A percentile compares a stretch with the other conserved stretches of the same genome.
These are phyloP conservation scores for Calonectris borealis DNA, from an alignment of 2,113 vertebrate species.

Conservation along the genomic window DNA sequence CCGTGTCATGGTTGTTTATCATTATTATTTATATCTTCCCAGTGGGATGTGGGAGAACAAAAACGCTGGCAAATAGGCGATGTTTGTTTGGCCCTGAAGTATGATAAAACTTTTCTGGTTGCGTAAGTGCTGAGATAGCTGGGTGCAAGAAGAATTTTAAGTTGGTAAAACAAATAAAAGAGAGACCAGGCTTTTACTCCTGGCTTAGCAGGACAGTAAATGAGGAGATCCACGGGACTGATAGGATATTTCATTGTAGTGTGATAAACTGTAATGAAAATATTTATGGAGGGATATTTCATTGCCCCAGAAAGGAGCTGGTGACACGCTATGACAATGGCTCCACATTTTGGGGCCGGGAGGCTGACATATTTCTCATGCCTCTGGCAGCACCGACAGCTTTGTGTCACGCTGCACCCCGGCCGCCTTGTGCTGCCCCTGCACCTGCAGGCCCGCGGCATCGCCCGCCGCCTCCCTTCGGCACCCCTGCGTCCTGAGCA, in stretches of 20 bases:
- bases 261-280: neutral
- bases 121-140: neutral
- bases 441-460: neutral
- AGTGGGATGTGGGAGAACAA: neutral
- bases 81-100: conserved; percentile 19
- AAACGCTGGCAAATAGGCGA: neutral
- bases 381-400: neutral
- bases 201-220: neutral
- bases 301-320: neutral
- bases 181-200: neutral
- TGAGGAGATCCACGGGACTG: neutral
- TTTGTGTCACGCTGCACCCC: neutral
- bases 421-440: rapidly evolving
- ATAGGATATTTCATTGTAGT: neutral
- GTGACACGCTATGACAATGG: rapidly evolving
- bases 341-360: neutral
- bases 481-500: neutral
- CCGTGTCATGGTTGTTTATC: neutral
- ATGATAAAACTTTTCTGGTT: neutral
- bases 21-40: conserved; percentile 1
- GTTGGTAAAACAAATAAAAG: neutral
- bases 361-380: neutral
- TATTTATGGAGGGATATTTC: neutral
- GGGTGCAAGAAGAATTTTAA: neutral
- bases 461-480: rapidly evolving